Evolutionary conservation across 2,888 invertebrate species (phyloP).

Genomic region (Chrysodeixis includens): DNA sequence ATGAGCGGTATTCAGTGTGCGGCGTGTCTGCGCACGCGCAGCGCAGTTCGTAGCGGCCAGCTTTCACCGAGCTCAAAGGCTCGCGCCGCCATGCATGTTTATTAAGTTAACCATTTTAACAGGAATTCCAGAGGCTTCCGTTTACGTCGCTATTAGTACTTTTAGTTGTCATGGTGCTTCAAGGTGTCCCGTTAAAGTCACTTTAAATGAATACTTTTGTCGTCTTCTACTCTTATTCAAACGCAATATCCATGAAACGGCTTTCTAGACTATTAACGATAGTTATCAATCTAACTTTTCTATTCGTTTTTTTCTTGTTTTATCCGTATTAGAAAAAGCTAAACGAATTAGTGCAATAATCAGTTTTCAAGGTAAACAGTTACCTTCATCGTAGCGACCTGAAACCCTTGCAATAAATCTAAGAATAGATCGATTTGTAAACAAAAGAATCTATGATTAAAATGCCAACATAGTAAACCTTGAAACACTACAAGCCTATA

Average conservation of each 20-base stretch:
- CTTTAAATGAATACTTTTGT: constrained; percentile 46
- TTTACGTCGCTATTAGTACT: constrained; percentile 76
- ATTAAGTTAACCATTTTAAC: constrained; percentile 86
- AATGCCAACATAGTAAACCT: constrained; percentile 39
- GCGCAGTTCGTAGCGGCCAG: constrained; percentile 67
- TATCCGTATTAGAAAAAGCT: neutral
- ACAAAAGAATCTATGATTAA: constrained; percentile 50
- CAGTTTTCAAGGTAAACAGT: neutral
- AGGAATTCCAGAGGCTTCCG: constrained; percentile 79
- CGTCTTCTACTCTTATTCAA: constrained; percentile 31
- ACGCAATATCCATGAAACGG: neutral
- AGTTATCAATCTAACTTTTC: neutral
- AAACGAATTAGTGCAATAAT: neutral
- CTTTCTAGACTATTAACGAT: neutral
- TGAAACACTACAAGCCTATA: constrained; percentile 42
- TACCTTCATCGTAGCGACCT: constrained; percentile 22
- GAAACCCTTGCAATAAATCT: constrained; percentile 18
- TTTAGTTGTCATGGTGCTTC: constrained; percentile 65
- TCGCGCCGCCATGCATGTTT: constrained; percentile 81
- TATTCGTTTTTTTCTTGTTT: neutral
- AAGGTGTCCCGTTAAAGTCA: constrained; percentile 62
- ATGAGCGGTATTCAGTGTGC: constrained; percentile 59
- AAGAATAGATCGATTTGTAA: neutral
- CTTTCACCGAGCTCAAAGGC: constrained; percentile 86
- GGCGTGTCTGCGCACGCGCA: constrained; percentile 67